Base-by-base conservation (phyloP, 2,888 invertebrate genomes). In the Eugnorisma glareosa region DNA sequence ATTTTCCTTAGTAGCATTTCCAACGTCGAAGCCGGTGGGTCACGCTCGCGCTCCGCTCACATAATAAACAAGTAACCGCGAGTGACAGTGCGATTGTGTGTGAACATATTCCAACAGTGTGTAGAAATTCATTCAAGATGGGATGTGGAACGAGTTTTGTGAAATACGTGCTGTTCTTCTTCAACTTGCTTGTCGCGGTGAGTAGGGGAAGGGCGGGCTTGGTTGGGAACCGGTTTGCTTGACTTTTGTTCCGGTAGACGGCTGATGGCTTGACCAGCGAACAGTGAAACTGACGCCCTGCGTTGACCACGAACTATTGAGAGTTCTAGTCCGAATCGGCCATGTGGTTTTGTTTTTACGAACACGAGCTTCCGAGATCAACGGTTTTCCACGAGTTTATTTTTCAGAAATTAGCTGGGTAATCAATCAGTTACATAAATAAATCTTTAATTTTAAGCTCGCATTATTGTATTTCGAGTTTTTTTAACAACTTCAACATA, bases 81-180 rank as follows among this genome's bases (percentile, higher is more conserved):
- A 90, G 95, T 95, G 95, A 90, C 89, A 93, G 94, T 93, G 94
- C 91, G 92, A 91, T 94, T 94, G 90, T 94, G 95, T 94, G 94
- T 94, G 93, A 94, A 90, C 88, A 86, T 84, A 88, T 84, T 87
- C 83, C 81, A 87, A 88, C 82, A 89, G 97, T 94, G 98, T 97
- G 93, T 82, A 79, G 67, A 71, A 61, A 79, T 72, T 82, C 75
- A 88, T 90, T 93, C 93, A 97, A 95, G 92, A 97, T 97, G 97
- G 97, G 97, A 96, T 98, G 97, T 95, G 98, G 98, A 93, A 98
- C 98, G 96, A 97, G 98, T 94, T 97, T 98, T 96, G 97, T 98
- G 93, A 98, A 98, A 97, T 98, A 98, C 95, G 97, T 98, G 90
- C 97, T 98, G 91, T 98, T 98, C 94, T 97, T 98, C 94, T 98